Base-by-base conservation (phyloP, 2,888 invertebrate genomes). In the Drosophila multiciliata region DNA sequence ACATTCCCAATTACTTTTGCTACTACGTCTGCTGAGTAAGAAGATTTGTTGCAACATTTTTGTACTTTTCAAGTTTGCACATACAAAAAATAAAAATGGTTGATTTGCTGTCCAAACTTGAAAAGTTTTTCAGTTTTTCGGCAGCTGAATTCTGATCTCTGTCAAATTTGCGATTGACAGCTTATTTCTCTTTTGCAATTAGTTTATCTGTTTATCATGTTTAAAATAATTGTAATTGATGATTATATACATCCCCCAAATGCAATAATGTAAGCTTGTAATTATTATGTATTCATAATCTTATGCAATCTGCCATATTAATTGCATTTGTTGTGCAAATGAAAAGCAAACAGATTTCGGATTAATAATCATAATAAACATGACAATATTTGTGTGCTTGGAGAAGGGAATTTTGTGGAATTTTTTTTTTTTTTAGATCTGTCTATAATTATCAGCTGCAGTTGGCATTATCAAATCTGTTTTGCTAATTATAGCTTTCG, bases 21-120 rank as follows among this genome's bases (percentile, higher is more conserved):
- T 17, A 17, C 38, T 17, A 17, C 36, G 3, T 2, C 38, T 59
- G 63, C 60, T 68, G 50, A 66, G 83, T 71, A 73, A 73, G 71
- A 79, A 88, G 52, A 52, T 57, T 68, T 42, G 3, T n/a, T 55
- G 38, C 20, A 29, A 5, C 29, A 20, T 8, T 17, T 8, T 42
- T 29, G 36, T 38, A 20, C 35, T 54, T 60, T 55, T 42, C 5
- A 29, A 33, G 40, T 12, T 50, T 40, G 6, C 6, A 12, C n/a
- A 15, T 5, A 29, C 5, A 29, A 26, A 26, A 29, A n/a, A 17
- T 3, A 32, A 20, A 17, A 6, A 11, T 48, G 42, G 23, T 3
- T 53, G 45, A 48, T 32, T 20, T n/a, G 20, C 45, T 36, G 42
- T 9, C 20, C n/a, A n/a, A 32, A 26, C 12, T 15, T 35, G 5